Evolutionary conservation across 2,797 vertebrate species (phyloP).

Genomic region (Simalia tracyae): DNA sequence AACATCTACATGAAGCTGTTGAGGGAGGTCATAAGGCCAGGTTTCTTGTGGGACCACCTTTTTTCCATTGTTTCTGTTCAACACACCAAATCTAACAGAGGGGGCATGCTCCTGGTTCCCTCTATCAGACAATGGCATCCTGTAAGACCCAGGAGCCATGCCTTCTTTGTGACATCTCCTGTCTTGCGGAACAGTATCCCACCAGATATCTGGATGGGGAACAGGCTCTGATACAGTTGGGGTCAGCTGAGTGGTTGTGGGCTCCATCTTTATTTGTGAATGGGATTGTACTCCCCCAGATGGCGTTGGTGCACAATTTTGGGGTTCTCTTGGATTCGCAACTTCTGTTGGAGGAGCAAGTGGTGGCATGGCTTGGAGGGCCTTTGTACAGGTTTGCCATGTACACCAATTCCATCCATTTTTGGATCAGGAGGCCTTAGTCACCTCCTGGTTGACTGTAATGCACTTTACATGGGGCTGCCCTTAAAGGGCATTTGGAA

Average conservation of each 20-base stretch:
- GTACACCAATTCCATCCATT: not conserved
- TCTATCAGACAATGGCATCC: not conserved
- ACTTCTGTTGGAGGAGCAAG: not conserved
- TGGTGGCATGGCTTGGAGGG: not conserved
- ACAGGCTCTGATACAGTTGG: not conserved
- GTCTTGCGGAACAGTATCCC: not conserved
- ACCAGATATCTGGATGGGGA: not conserved
- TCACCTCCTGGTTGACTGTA: not conserved
- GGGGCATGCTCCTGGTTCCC: not conserved
- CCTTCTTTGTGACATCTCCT: not conserved
- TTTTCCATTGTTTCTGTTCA: not conserved
- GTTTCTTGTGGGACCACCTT: no score
- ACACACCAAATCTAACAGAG: not conserved
- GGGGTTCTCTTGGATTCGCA: not conserved
- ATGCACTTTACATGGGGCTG: not conserved
- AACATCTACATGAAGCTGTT: not conserved
- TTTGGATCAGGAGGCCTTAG: not conserved
- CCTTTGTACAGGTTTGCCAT: not conserved
- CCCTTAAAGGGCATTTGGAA: not conserved
- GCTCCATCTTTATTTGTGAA: not conserved
- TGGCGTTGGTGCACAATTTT: not conserved
- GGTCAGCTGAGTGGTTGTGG: not conserved
- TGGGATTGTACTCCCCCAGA: not conserved
- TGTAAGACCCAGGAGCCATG: not conserved
- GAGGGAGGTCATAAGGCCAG: not conserved